Percentiles rank a stretch among this genome's conserved stretches.
These are phyloP conservation scores for Zosterops japonicus DNA, from an alignment of 2,113 vertebrate genomes.

Conservation along the genomic window DNA sequence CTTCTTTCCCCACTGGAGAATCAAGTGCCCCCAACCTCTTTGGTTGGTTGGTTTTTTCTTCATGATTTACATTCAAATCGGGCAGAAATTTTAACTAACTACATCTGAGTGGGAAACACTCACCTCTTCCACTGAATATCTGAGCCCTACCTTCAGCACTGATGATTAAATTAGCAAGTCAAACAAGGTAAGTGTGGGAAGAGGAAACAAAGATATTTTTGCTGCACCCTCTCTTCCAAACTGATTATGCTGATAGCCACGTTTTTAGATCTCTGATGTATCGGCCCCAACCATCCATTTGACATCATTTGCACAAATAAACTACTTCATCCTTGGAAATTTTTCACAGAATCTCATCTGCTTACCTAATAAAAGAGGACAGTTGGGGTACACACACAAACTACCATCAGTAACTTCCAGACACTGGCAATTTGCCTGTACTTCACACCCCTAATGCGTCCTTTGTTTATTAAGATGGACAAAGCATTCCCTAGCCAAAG, in stretches of 20 bases:
- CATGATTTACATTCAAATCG: not conserved
- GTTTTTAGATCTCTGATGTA: not conserved
- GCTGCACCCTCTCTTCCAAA: not conserved
- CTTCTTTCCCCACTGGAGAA: not conserved
- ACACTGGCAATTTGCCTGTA: not conserved
- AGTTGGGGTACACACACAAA: not conserved
- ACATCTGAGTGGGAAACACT: not conserved
- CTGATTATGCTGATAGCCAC: not conserved
- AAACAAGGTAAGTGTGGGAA: slow-evolving; percentile 13
- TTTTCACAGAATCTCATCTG: not conserved
- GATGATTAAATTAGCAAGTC: slow-evolving; percentile 57
- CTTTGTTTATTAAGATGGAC: slow-evolving; percentile 30
- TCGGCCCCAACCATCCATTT: not conserved
- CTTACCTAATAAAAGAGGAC: not conserved
- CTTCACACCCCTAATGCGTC: not conserved
- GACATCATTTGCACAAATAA: not conserved
- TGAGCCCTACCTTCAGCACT: not conserved
- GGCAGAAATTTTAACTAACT: not conserved
- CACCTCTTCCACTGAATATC: not conserved
- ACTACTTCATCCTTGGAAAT: not conserved
- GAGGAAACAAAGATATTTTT: not conserved
- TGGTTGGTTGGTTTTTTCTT: not conserved
- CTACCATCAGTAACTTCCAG: not conserved
- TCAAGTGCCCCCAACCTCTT: not conserved
- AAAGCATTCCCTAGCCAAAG: not conserved